Percentiles rank a stretch among this genome's conserved stretches.
Evolutionary conservation across 2,888 invertebrate genomes (phyloP).

Genomic region (Tortrix viridana): DNA sequence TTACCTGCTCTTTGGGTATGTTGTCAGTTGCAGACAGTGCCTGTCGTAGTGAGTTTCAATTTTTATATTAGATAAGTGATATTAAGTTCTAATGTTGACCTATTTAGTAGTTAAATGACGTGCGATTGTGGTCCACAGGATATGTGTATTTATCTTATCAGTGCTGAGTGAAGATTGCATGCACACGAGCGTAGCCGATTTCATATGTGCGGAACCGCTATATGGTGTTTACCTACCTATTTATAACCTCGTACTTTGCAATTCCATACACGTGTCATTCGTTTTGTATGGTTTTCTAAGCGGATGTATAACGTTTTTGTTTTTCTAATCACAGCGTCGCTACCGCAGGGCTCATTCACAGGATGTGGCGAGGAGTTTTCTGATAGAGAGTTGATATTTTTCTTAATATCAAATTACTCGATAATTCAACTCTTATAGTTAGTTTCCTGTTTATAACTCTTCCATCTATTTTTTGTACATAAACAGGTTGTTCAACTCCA

Average conservation of each 20-base stretch:
- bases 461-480: not conserved
- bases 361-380: slow-evolving; percentile 53
- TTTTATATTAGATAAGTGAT: slow-evolving; percentile 37
- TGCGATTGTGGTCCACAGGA: slow-evolving; percentile 18
- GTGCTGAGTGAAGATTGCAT: slow-evolving; percentile 20
- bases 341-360: slow-evolving; percentile 51
- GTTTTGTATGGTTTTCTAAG: slow-evolving; percentile 7
- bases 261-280: slow-evolving; percentile 12
- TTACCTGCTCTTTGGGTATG: slow-evolving; percentile 66
- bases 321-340: slow-evolving; percentile 21
- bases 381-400: slow-evolving; percentile 14
- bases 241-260: slow-evolving; percentile 12
- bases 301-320: slow-evolving; percentile 27
- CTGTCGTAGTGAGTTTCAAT: slow-evolving; percentile 42
- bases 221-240: slow-evolving; percentile 6
- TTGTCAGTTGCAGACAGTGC: slow-evolving; percentile 51
- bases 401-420: slow-evolving; percentile 29
- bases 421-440: slow-evolving; percentile 15
- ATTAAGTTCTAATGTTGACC: slow-evolving; percentile 45
- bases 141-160: slow-evolving; percentile 26
- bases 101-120: slow-evolving; percentile 16
- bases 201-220: slow-evolving; percentile 9
- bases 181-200: slow-evolving; percentile 19
- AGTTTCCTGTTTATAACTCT: slow-evolving; percentile 23
- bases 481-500: slow-evolving; percentile 16